Percentiles rank a stretch among this genome's conserved stretches.
These are phyloP conservation scores for Vipera latastei DNA, from an alignment of 2,797 vertebrate genomes.

Conservation along the genomic window DNA sequence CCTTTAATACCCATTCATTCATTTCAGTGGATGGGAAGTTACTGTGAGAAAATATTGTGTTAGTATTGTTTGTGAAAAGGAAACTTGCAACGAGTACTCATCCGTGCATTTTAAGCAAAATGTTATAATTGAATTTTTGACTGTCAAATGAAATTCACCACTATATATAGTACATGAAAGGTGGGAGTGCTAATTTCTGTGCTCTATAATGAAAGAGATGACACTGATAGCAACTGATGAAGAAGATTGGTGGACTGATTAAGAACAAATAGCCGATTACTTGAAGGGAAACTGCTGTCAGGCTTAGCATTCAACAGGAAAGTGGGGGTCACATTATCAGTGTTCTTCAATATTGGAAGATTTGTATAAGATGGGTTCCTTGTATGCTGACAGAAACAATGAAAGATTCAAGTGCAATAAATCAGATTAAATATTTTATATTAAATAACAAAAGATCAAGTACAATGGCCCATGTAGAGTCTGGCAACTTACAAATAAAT, in stretches of 20 bases:
- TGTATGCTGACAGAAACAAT: neutral
- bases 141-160: neutral
- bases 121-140: neutral
- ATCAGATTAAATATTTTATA: neutral
- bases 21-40: neutral
- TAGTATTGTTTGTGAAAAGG: neutral
- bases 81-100: neutral
- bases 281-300: neutral
- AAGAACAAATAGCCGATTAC: neutral
- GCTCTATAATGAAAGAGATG: neutral
- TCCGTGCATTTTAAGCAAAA: neutral
- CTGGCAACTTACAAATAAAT: neutral
- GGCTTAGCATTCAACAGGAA: neutral
- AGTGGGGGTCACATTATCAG: neutral
- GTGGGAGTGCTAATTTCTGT: neutral
- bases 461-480: neutral
- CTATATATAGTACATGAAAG: neutral
- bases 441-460: neutral
- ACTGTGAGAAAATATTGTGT: neutral
- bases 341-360: neutral
- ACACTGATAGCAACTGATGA: neutral
- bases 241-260: neutral
- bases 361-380: neutral
- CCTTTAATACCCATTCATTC: neutral
- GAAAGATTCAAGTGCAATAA: neutral